These are phyloP conservation scores for Coluber constrictor DNA, from an alignment of 2,797 vertebrate species.

Conservation along the genomic window DNA sequence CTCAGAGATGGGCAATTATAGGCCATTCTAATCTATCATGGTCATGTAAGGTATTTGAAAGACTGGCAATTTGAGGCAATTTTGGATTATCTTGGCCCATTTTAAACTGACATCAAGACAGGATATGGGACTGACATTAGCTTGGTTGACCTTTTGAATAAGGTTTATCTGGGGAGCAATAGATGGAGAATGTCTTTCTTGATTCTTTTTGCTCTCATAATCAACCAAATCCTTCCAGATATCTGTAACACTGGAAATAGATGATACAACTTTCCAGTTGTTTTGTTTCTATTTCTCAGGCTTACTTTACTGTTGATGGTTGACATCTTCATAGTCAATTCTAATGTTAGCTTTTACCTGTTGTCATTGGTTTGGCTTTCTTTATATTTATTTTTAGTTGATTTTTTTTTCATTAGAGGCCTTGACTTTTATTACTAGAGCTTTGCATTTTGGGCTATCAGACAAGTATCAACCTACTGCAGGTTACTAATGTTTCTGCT, in stretches of 20 bases:
- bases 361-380: neutral
- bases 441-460: neutral
- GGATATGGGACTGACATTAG: neutral
- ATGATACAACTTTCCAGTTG: neutral
- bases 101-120: neutral
- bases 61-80: neutral
- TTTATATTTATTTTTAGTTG: neutral
- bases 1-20: neutral
- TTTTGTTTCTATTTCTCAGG: neutral
- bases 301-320: neutral
- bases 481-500: neutral
- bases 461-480: neutral
- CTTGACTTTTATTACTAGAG: neutral
- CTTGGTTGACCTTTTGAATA: neutral
- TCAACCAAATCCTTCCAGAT: neutral
- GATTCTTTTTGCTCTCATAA: neutral
- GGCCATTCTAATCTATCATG: neutral
- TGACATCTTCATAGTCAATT: neutral
- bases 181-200: neutral
- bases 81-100: neutral
- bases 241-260: neutral
- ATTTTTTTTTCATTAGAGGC: neutral
- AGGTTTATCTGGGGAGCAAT: neutral
- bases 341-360: neutral
- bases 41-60: neutral